Evolutionary conservation across 2,113 vertebrate genomes (phyloP), one percentile per base, ranked within the genome.

Genomic region (Rhinopomastus cyanomelas): DNA sequence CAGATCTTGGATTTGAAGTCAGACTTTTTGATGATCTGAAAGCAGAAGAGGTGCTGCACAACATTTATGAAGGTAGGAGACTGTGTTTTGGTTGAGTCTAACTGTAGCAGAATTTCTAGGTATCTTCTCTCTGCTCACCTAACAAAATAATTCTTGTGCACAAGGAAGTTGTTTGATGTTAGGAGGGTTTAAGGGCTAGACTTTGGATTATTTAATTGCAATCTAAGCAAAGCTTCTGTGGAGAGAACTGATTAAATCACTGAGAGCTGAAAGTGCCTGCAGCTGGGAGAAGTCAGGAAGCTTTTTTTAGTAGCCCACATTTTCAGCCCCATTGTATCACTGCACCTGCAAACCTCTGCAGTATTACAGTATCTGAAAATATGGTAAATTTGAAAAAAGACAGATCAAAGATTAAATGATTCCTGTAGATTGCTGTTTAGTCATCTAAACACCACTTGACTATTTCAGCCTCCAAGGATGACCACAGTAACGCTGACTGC

Each of bases 1-100:
- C 53, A 39, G 97, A 97, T 2, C 97, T 99, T 57, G 98, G 97
- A 59, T 99, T 99, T 96, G 98, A 99, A 60, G 98, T 99, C 76
- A 97, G 84, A 71, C 36, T 81, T 65, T 98, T 97, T 79, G 89
- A 98, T 9, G 94, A 99, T 91, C 96, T 96, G 56, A 98, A 92
- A 95, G 92, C 94, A 65, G 93, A 88, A 27, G 98, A 98, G 1
- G 91, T 99, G 10, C 49, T 96, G 73, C 64, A 93, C 21, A 96
- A 60, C 71, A 97, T 99, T 87, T n/a, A 30, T 10, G 92, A 98
- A 92, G 98, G 99, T 99, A 96, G 55, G 96, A 95, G 22, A 53
- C 20, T 79, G 2, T 26, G 4, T 30, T 39, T 48, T 62, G 34
- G 12, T 68, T 91, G 64, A 42, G 4, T 74, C 37, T 71, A 60